Evolutionary conservation across 2,888 invertebrate genomes (phyloP).

Genomic region (Ophion slaviceki): DNA sequence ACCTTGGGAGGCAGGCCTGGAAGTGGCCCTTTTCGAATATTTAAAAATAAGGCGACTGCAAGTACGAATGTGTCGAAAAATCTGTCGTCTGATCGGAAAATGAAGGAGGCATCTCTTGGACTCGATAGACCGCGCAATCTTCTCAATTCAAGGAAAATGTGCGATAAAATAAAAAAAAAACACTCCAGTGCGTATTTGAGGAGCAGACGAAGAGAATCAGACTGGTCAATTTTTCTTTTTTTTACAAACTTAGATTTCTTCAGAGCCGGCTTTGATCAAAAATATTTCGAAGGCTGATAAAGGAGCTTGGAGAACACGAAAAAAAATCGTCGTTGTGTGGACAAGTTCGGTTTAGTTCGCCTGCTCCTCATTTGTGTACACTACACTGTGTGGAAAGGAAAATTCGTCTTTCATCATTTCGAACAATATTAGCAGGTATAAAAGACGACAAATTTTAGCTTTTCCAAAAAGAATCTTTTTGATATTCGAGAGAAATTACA

Average conservation of each 20-base stretch:
- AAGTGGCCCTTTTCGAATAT: slow-evolving; percentile 3
- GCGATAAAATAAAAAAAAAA: background rate
- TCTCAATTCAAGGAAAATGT: no score
- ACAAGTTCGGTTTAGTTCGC: no score
- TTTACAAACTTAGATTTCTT: no score
- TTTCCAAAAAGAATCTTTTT: background rate
- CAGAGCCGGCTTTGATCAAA: no score
- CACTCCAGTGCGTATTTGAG: background rate
- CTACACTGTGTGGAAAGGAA: background rate
- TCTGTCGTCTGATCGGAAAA: background rate
- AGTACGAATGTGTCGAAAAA: slow-evolving; percentile 20
- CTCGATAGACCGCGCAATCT: no score
- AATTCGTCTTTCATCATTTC: background rate
- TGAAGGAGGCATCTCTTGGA: no score
- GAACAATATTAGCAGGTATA: background rate
- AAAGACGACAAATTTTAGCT: background rate
- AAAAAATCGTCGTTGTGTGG: no score
- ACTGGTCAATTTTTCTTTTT: no score
- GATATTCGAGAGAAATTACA: background rate
- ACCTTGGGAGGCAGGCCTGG: background rate
- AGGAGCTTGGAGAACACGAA: no score
- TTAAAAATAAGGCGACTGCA: background rate
- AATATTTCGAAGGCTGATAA: no score
- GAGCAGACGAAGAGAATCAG: no score
- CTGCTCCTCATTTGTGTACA: background rate